Evolutionary conservation across 2,888 invertebrate species (phyloP), one percentile per base, ranked within the genome.

Genomic region (Epistrophe grossulariae): DNA sequence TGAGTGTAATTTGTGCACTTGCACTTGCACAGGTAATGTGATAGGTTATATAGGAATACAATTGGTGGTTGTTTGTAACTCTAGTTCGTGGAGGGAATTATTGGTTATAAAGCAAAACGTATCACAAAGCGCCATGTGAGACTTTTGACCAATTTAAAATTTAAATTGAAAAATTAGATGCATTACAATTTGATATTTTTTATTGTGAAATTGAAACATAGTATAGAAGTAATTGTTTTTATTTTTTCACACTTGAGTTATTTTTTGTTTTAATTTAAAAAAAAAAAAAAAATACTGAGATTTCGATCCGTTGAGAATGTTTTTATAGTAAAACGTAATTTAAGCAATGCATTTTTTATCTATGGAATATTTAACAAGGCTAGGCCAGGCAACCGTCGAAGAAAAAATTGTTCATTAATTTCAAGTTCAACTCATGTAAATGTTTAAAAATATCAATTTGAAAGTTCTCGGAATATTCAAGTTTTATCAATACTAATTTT

Each of bases 1-100:
- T 85, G 84, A 73, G 76, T 78, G 78, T 81, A 73, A 81, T 70
- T 85, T 80, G 77, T 73, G 74, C 45, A 60, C 81, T 31, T 81
- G 77, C 43, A 59, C 43, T 28, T 9, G 2, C 78, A 6, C 5
- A 15, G 50, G 60, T 74, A 62, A 66, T 78, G 66, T 35, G 71
- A 45, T 38, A 59, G 50, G 50, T 59, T 50, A 45, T 31, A 45
- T 31, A 9, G 35, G 35, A 8, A 35, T 35, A 35, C 2, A 0
- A 6, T 38, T 2, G 17, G 70, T 70, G 9, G 9, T 5, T 4
- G 38, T 38, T 15, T 71, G 31, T 28, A 13, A 11, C 55, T 71
- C 19, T 62, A 11, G 28, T 57, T 57, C 57, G 60, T 31, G n/a
- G 15, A 1, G 13, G 2, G 2, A 1, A 15, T 43, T 38, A 31